Evolutionary conservation across 2,797 vertebrate species (phyloP), one percentile per base, ranked within the genome.

Genomic region (Crocodylus rhombifer): DNA sequence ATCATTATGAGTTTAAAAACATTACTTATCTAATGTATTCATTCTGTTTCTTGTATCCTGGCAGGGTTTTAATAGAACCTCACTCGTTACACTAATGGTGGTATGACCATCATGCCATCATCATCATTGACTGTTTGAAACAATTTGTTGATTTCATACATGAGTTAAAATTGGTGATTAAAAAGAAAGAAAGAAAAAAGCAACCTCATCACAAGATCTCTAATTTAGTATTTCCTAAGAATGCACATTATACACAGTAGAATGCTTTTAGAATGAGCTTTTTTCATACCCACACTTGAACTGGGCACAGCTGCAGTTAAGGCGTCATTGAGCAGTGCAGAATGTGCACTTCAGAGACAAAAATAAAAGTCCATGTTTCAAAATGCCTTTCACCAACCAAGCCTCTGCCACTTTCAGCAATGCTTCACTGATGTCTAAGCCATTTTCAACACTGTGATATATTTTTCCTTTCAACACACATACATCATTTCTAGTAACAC

Each of bases 231-330:
- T 36, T 16, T 87, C 16, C 55, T 88, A 62, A 78, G 26, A 81
- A 69, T 14, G 25, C 21, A 5, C 67, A 5, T 26, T 76, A 10
- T 14, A 75, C 6, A 17, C 5, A 0, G 0, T 30, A n/a, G 28
- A 42, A 36, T 78, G 58, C 51, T 73, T 51, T 6, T 64, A 74
- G 55, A 67, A 62, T 30, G 69, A 60, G 0, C 2, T 18, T 77
- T 92, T 82, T 77, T 82, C 75, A 25, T 77, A 30, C 0, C 5
- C 30, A 20, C 25, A 2, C 21, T 77, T 86, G 9, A 74, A 95
- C 88, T 23, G 4, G 26, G 5, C 13, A 64, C 4, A 62, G 11
- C 8, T 74, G 7, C 12, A 90, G 26, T 89, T 87, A 42, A 57
- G 76, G 1, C 2, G 13, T n/a, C n/a, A 9, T 16, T 69, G 26